Conservation (phyloP, 2,888 invertebrate species). For the Galerucella nymphaeae region DNA sequence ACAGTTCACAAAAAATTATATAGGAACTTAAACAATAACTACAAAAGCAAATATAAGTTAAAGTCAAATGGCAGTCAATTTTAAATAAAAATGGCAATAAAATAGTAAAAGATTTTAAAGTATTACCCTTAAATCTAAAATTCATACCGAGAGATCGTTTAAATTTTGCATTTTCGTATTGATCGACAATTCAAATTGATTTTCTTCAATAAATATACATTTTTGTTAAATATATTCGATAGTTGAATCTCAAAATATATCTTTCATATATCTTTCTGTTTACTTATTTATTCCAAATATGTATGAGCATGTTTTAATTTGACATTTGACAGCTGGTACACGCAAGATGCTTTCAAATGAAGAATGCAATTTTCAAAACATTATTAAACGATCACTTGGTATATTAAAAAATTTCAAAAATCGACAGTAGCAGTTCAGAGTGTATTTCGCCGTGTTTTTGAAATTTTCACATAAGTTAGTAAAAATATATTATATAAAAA, state of each 20-base stretch:
- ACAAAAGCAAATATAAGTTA: slow-evolving; percentile 58
- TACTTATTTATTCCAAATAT: too few species aligned
- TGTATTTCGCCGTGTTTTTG: slow-evolving; percentile 35
- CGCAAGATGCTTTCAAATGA: too few species aligned
- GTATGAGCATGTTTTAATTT: too few species aligned
- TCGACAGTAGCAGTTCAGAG: slow-evolving; percentile 30
- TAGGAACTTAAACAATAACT: slow-evolving; percentile 60
- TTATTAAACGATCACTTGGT: slow-evolving; percentile 25
- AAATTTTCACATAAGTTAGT: slow-evolving; percentile 48
- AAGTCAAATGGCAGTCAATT: slow-evolving; percentile 60
- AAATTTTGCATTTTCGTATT: background rate
- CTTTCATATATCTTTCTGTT: too few species aligned
- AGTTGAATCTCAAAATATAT: background rate
- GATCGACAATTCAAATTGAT: background rate
- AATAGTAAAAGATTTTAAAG: slow-evolving; percentile 54
- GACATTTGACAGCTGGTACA: too few species aligned
- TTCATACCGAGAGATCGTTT: slow-evolving; percentile 22
- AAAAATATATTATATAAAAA: slow-evolving; percentile 53
- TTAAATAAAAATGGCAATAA: slow-evolving; percentile 57
- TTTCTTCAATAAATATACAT: background rate
- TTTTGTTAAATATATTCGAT: background rate
- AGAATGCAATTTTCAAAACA: background rate
- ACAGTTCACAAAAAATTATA: slow-evolving; percentile 54
- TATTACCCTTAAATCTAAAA: slow-evolving; percentile 47
- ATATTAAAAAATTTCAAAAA: slow-evolving; percentile 42